phyloP scores from a whole-genome alignment of 37 sponge, comb jelly and placozoan species.

The Spongia lamella region DNA sequence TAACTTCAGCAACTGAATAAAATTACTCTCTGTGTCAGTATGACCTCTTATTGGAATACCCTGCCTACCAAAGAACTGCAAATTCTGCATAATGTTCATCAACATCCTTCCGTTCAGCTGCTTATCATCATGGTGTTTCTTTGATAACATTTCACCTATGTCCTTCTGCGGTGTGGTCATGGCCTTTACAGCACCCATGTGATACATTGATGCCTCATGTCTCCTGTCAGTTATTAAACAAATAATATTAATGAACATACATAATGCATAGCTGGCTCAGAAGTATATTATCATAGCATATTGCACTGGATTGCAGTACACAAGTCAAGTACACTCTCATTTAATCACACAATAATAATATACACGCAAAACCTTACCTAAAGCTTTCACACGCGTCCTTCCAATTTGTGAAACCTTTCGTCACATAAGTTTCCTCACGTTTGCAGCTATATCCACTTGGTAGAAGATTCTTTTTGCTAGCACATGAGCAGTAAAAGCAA shows the following conservation, averaged over 20 bases:
- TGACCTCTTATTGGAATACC: constrained; percentile 27
- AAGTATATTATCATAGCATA: too few species aligned
- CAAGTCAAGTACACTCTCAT: too few species aligned
- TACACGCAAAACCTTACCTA: too few species aligned
- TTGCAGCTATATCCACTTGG: constrained; percentile 10
- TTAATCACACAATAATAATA: too few species aligned
- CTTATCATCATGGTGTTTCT: constrained; percentile 3
- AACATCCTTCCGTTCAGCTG: constrained; percentile 21
- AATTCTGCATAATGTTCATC: constrained; percentile 10
- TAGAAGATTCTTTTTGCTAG: constrained; percentile 13
- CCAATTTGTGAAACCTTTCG: constrained; percentile 36
- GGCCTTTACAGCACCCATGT: constrained; percentile 24
- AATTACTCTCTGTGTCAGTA: constrained; percentile 17
- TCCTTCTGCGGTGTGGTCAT: constrained; percentile 6
- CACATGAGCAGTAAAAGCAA: constrained; percentile 40
- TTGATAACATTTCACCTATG: constrained; percentile 19
- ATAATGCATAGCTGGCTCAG: too few species aligned
- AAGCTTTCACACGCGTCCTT: constrained; percentile 45
- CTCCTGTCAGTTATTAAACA: too few species aligned
- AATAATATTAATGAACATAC: too few species aligned
- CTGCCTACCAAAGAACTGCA: constrained; percentile 33
- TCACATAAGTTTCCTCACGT: constrained; percentile 15
- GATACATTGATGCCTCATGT: constrained; percentile 12
- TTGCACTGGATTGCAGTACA: too few species aligned
- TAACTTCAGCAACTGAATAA: constrained; percentile 16